Conservation (phyloP, 2,113 vertebrate genomes). For the Seriola aureovittata region DNA sequence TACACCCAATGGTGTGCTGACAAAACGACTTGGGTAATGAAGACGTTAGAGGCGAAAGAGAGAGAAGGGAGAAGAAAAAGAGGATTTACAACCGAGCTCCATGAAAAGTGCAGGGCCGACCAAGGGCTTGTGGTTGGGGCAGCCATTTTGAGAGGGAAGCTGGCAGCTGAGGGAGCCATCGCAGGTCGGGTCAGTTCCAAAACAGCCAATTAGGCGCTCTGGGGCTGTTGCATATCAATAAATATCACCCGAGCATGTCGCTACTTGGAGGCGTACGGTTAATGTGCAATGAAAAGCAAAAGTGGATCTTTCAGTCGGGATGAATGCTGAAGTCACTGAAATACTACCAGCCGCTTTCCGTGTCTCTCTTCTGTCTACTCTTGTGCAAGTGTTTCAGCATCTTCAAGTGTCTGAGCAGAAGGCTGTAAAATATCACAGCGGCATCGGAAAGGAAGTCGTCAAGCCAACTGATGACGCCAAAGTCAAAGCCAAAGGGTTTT, state of each 20-base stretch:
- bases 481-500: slow-evolving; percentile 27
- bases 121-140: slow-evolving; percentile 69
- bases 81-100: slow-evolving; percentile 73
- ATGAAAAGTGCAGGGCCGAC: slow-evolving; percentile 70
- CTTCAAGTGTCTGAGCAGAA: slow-evolving; percentile 60
- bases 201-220: slow-evolving; percentile 74
- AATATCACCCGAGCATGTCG: slow-evolving; percentile 71
- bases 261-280: slow-evolving; percentile 59
- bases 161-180: slow-evolving; percentile 66
- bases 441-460: slow-evolving; percentile 53
- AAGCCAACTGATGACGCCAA: slow-evolving; percentile 39
- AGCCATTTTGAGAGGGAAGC: slow-evolving; percentile 71
- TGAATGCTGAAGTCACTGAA: slow-evolving; percentile 48
- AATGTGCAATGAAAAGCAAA: slow-evolving; percentile 46
- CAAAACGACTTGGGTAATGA: slow-evolving; percentile 80
- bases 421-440: slow-evolving; percentile 58
- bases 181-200: slow-evolving; percentile 69
- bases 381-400: slow-evolving; percentile 43
- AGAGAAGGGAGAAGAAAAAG: slow-evolving; percentile 45
- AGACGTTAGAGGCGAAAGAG: slow-evolving; percentile 63
- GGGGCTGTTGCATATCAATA: slow-evolving; percentile 73
- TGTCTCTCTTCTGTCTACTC: slow-evolving; percentile 20
- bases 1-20: slow-evolving; percentile 84
- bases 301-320: slow-evolving; percentile 47
- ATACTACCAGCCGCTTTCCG: slow-evolving; percentile 24